A percentile compares a stretch with the other conserved stretches of the same genome.
Conservation (phyloP, 37 sponge, comb jelly and placozoan genomes). For the Spongilla lacustris region DNA sequence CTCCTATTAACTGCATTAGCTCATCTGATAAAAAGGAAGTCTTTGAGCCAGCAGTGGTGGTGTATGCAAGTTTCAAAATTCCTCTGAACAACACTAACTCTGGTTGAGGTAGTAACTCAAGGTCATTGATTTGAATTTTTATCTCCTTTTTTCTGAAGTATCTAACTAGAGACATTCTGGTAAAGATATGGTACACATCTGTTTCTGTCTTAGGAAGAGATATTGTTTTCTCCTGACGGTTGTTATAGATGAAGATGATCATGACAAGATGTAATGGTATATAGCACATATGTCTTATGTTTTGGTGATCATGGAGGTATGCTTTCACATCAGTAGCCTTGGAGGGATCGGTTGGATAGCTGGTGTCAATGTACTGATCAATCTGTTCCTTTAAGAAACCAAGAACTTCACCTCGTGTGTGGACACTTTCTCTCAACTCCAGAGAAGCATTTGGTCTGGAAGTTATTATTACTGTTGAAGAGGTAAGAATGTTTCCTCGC, state of each 20-base stretch:
- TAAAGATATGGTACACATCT: constrained; percentile 36
- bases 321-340: constrained; percentile 12
- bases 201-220: constrained; percentile 52
- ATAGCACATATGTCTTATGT: constrained; percentile 50
- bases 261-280: constrained; percentile 61
- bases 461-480: constrained; percentile 33
- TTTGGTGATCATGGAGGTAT: constrained; percentile 43
- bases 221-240: neutral
- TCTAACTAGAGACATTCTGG: constrained; percentile 29
- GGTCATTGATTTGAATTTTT: constrained; percentile 12
- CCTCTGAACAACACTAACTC: constrained; percentile 5
- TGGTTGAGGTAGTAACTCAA: neutral
- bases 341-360: constrained; percentile 3
- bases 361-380: constrained; percentile 27
- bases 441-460: constrained; percentile 42
- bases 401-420: constrained; percentile 36
- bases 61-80: constrained; percentile 26
- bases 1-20: neutral
- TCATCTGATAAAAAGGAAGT: constrained; percentile 11
- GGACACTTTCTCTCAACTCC: neutral
- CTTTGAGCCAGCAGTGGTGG: constrained; percentile 14
- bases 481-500: constrained; percentile 8
- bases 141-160: neutral
- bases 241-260: constrained; percentile 22
- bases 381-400: constrained; percentile 51